Conservation (phyloP, 2,113 vertebrate genomes). For the Anoplopoma fimbria region DNA sequence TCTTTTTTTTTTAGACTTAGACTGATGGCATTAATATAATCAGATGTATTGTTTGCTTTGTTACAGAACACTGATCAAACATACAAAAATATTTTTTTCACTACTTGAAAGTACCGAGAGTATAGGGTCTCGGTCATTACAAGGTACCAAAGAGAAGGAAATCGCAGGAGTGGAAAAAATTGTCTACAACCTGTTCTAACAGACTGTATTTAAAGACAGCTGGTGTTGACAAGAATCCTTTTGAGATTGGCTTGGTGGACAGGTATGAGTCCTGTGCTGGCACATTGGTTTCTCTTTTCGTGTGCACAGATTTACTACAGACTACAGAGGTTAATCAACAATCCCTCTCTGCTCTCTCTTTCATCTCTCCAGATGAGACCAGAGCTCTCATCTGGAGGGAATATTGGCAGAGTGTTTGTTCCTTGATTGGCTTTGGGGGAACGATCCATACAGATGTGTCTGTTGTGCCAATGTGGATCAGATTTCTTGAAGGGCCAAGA, state of each 20-base stretch:
- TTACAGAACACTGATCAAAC: slow-evolving; percentile 4
- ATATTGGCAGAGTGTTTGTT: slow-evolving; percentile 80
- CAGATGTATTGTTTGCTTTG: background rate
- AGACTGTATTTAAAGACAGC: slow-evolving; percentile 63
- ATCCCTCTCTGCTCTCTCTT: slow-evolving; percentile 66
- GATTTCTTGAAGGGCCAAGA: slow-evolving; percentile 67
- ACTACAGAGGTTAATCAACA: slow-evolving; percentile 79
- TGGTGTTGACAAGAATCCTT: slow-evolving; percentile 66
- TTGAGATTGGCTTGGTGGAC: slow-evolving; percentile 58
- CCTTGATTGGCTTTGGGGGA: slow-evolving; percentile 77
- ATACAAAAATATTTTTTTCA: background rate
- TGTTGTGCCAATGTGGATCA: slow-evolving; percentile 71
- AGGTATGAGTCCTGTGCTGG: slow-evolving; percentile 53
- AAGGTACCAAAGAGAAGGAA: slow-evolving; percentile 29
- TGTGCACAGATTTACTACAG: slow-evolving; percentile 67
- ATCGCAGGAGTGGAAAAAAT: slow-evolving; percentile 62
- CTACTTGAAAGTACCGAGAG: background rate
- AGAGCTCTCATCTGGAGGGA: slow-evolving; percentile 72
- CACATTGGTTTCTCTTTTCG: slow-evolving; percentile 48
- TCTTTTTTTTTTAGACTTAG: too few relatives aligned
- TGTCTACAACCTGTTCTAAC: slow-evolving; percentile 49
- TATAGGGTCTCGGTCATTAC: slow-evolving; percentile 26
- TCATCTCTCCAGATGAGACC: slow-evolving; percentile 58
- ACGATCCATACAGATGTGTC: slow-evolving; percentile 78
- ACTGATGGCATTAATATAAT: background rate